A percentile compares a stretch with the other conserved stretches of the same genome.
phyloP scores from a whole-genome alignment of 2,888 invertebrate species.

The Plutella xylostella region DNA sequence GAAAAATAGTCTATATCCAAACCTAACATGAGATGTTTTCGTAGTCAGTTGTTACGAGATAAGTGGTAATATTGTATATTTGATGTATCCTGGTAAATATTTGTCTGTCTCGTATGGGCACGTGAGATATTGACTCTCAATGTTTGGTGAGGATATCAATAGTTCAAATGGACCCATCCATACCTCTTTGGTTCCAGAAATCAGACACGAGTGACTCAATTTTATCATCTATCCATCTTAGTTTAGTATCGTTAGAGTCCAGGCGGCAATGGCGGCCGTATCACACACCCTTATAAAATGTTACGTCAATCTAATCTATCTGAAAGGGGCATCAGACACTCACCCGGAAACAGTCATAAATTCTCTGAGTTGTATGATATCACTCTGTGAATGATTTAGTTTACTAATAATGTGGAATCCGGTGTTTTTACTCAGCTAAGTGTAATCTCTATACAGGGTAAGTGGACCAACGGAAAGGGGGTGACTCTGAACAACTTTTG shows the following conservation, averaged over 20 bases:
- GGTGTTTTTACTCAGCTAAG: background rate
- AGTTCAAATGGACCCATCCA: slow-evolving; percentile 28
- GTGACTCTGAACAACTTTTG: too few species aligned
- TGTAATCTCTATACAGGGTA: background rate
- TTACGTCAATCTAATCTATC: too few species aligned
- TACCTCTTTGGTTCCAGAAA: slow-evolving; percentile 40
- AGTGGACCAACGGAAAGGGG: too few species aligned
- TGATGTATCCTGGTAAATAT: slow-evolving; percentile 45
- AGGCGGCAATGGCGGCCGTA: too few species aligned
- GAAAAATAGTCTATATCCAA: slow-evolving; percentile 17
- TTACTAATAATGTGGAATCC: slow-evolving; percentile 4
- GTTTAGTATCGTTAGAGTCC: too few species aligned
- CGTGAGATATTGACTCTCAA: slow-evolving; percentile 62
- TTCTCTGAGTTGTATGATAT: slow-evolving; percentile 15
- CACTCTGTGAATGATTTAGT: slow-evolving; percentile 17
- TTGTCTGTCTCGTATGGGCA: slow-evolving; percentile 49
- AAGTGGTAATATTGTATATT: slow-evolving; percentile 65
- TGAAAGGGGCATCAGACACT: slow-evolving; percentile 11
- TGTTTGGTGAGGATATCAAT: slow-evolving; percentile 61
- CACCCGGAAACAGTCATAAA: slow-evolving; percentile 19
- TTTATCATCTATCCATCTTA: too few species aligned
- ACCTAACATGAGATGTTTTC: slow-evolving; percentile 35
- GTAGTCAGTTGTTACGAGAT: slow-evolving; percentile 57
- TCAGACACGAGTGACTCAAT: too few species aligned
- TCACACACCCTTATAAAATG: too few species aligned